phyloP scores from a whole-genome alignment of 2,888 invertebrate species.

The Tipula unca region DNA sequence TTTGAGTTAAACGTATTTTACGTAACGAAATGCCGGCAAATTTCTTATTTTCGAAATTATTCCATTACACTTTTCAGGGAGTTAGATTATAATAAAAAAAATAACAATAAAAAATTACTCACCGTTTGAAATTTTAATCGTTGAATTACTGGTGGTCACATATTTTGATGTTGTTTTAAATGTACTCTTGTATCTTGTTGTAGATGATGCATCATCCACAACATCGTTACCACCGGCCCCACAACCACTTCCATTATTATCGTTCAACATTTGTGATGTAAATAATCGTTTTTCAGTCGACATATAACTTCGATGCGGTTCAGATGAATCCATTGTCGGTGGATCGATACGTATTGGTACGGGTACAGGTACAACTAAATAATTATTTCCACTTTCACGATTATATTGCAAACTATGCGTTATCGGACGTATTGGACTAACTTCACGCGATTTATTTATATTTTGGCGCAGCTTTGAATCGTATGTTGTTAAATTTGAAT shows the following conservation, averaged over 20 bases:
- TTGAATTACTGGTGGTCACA: neutral
- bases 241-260: neutral
- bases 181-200: constrained; percentile 21
- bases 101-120: neutral
- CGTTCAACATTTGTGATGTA: constrained; percentile 19
- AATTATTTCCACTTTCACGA: constrained; percentile 43
- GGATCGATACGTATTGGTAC: constrained; percentile 18
- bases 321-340: constrained; percentile 17
- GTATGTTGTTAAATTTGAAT: constrained; percentile 78
- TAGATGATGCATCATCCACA: constrained; percentile 24
- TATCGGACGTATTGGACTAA: constrained; percentile 58
- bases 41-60: too few relatives aligned
- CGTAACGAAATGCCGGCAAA: too few relatives aligned
- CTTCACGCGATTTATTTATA: constrained; percentile 61
- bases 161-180: constrained; percentile 20
- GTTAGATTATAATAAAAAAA: neutral
- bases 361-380: constrained; percentile 46
- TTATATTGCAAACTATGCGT: constrained; percentile 42
- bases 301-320: constrained; percentile 21
- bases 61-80: neutral
- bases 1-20: too few relatives aligned
- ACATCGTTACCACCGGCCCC: constrained; percentile 20
- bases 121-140: constrained; percentile 24
- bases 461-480: constrained; percentile 71
- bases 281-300: constrained; percentile 22